Evolutionary conservation across 2,888 invertebrate genomes (phyloP).

Genomic region (Drosophila recens): DNA sequence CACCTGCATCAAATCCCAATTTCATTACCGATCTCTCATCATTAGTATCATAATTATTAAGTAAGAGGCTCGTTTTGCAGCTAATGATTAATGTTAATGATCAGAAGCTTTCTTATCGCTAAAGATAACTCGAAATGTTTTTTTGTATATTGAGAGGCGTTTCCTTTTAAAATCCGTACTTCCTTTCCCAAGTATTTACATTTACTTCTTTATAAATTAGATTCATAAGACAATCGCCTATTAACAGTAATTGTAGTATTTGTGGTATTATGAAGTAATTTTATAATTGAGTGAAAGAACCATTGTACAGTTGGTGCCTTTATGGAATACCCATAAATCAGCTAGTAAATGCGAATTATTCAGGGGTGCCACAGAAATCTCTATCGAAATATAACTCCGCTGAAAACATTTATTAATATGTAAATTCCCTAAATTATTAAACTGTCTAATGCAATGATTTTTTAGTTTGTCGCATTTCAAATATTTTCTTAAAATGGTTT

Average conservation of each 20-base stretch:
- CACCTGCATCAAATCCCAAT: constrained; percentile 41
- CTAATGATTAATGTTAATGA: constrained; percentile 21
- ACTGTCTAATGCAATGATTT: no score
- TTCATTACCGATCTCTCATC: constrained; percentile 5
- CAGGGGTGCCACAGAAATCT: no score
- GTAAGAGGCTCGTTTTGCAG: constrained; percentile 23
- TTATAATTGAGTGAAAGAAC: constrained; percentile 6
- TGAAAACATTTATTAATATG: background rate
- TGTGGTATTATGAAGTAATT: background rate
- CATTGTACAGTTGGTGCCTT: background rate
- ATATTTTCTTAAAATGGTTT: no score
- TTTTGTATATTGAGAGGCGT: background rate
- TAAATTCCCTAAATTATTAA: background rate
- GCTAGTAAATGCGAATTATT: background rate
- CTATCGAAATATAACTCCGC: no score
- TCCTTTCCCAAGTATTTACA: background rate
- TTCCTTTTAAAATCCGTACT: background rate
- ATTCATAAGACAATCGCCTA: background rate
- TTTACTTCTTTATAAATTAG: background rate
- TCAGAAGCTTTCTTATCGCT: constrained; percentile 1
- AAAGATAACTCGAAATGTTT: constrained; percentile 12
- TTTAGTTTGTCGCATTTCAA: no score
- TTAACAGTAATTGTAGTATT: background rate
- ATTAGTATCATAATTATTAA: constrained; percentile 20
- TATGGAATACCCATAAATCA: background rate